Conservation (phyloP, 1,140 invertebrate genomes). For the Choristoneura fumiferana region DNA sequence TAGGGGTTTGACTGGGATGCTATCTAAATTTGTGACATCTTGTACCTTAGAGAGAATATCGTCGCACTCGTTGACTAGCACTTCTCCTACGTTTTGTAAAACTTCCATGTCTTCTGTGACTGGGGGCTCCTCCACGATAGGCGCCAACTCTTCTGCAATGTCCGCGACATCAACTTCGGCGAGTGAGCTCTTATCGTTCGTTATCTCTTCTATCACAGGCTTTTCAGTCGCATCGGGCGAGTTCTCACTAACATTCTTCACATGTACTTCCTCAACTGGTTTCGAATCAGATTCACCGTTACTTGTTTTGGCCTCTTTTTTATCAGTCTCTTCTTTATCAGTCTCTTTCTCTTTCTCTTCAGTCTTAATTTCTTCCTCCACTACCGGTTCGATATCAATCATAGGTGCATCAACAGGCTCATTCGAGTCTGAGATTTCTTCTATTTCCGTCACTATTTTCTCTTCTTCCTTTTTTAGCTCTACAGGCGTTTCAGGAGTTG, state of each 20-base stretch:
- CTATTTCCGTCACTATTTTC: slow-evolving; percentile 30
- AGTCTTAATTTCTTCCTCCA: slow-evolving; percentile 37
- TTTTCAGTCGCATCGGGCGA: slow-evolving; percentile 45
- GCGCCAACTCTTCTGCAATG: slow-evolving; percentile 54
- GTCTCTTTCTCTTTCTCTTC: slow-evolving; percentile 35
- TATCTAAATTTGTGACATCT: slow-evolving; percentile 66
- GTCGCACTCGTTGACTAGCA: slow-evolving; percentile 68
- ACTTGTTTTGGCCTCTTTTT: slow-evolving; percentile 19
- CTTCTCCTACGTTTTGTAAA: slow-evolving; percentile 62
- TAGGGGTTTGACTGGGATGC: slow-evolving; percentile 57
- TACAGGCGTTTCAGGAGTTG: slow-evolving; percentile 19
- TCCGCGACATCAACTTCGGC: slow-evolving; percentile 46
- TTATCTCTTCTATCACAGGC: slow-evolving; percentile 56
- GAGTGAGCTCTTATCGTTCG: slow-evolving; percentile 44
- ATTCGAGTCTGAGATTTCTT: slow-evolving; percentile 47
- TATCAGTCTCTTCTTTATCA: slow-evolving; percentile 40
- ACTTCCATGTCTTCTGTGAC: slow-evolving; percentile 55
- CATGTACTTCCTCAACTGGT: slow-evolving; percentile 31
- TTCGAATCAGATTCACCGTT: slow-evolving; percentile 22
- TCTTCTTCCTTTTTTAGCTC: slow-evolving; percentile 4
- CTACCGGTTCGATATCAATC: slow-evolving; percentile 33
- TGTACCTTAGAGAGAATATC: slow-evolving; percentile 69
- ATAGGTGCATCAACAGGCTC: slow-evolving; percentile 30
- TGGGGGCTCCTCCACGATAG: slow-evolving; percentile 60
- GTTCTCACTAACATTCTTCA: slow-evolving; percentile 26